A percentile compares a stretch with the other conserved stretches of the same genome.
Conservation (phyloP, 1,140 invertebrate genomes). For the Megalonaias nervosa region DNA sequence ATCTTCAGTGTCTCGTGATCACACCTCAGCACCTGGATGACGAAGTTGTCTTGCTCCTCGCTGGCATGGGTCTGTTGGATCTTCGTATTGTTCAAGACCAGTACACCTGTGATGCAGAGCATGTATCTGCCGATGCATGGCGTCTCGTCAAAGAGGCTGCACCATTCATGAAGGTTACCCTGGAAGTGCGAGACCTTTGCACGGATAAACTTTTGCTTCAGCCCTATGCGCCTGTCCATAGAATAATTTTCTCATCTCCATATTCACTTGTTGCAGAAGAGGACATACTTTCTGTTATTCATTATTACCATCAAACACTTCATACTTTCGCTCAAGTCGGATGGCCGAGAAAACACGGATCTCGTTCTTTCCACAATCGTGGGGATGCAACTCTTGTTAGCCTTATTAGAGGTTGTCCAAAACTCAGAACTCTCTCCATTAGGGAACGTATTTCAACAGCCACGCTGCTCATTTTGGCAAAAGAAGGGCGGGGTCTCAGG, state of each 20-base stretch:
- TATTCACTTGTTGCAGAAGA: conserved; percentile 20
- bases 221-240: conserved; percentile 53
- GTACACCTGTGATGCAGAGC: conserved; percentile 71
- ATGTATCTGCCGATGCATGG: conserved; percentile 49
- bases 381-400: conserved; percentile 79
- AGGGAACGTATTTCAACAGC: conserved; percentile 85
- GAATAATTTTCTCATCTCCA: conserved; percentile 48
- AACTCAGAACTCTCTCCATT: conserved; percentile 80
- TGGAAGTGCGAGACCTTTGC: conserved; percentile 40
- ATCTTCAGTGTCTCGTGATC: conserved; percentile 80
- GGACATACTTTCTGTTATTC: no score
- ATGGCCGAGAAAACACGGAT: conserved; percentile 16
- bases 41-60: conserved; percentile 76
- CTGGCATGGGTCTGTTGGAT: conserved; percentile 76
- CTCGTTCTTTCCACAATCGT: conserved; percentile 77
- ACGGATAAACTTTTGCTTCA: conserved; percentile 47
- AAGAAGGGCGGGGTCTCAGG: conserved; percentile 75
- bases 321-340: no score
- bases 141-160: conserved; percentile 41
- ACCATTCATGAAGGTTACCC: conserved; percentile 44
- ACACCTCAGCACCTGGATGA: conserved; percentile 87
- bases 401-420: conserved; percentile 77
- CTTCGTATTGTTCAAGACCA: conserved; percentile 85
- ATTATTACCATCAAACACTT: no score
- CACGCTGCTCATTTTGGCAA: conserved; percentile 82